phyloP scores from a whole-genome alignment of 92 coral and sea anemone species.

The Galaxea fascicularis region DNA sequence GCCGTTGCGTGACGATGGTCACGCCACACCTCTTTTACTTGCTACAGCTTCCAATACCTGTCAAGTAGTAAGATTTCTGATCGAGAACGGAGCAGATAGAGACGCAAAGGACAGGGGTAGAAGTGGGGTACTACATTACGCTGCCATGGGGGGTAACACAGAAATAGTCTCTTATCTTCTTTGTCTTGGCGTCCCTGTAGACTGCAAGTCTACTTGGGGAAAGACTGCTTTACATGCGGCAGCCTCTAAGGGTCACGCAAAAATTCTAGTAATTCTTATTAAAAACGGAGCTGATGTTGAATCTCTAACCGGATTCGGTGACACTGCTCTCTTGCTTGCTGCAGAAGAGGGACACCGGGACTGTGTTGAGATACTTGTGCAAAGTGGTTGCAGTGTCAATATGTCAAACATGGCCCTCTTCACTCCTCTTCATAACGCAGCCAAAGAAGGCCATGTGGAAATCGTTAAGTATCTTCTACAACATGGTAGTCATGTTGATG shows the following conservation, averaged over 20 bases:
- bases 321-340: slow-evolving; percentile 73
- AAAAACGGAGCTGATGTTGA: slow-evolving; percentile 66
- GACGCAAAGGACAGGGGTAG: slow-evolving; percentile 62
- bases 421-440: slow-evolving; percentile 72
- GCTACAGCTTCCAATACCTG: slow-evolving; percentile 70
- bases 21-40: slow-evolving; percentile 60
- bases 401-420: slow-evolving; percentile 62
- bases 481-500: slow-evolving; percentile 61
- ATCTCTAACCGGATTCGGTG: slow-evolving; percentile 65
- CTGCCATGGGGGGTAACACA: slow-evolving; percentile 69
- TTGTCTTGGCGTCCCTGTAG: slow-evolving; percentile 57
- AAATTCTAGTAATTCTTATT: slow-evolving; percentile 43
- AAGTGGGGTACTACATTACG: slow-evolving; percentile 69
- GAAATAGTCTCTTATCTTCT: slow-evolving; percentile 52
- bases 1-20: slow-evolving; percentile 62
- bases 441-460: slow-evolving; percentile 65
- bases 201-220: slow-evolving; percentile 76
- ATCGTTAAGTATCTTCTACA: slow-evolving; percentile 54
- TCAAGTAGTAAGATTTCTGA: slow-evolving; percentile 54
- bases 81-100: slow-evolving; percentile 57
- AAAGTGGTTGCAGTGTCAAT: slow-evolving; percentile 56
- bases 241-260: slow-evolving; percentile 57
- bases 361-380: slow-evolving; percentile 59
- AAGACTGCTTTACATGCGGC: slow-evolving; percentile 76
- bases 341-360: slow-evolving; percentile 70